These are phyloP conservation scores for Pitta sordida DNA, from an alignment of 2,113 vertebrate genomes.

Conservation along the genomic window DNA sequence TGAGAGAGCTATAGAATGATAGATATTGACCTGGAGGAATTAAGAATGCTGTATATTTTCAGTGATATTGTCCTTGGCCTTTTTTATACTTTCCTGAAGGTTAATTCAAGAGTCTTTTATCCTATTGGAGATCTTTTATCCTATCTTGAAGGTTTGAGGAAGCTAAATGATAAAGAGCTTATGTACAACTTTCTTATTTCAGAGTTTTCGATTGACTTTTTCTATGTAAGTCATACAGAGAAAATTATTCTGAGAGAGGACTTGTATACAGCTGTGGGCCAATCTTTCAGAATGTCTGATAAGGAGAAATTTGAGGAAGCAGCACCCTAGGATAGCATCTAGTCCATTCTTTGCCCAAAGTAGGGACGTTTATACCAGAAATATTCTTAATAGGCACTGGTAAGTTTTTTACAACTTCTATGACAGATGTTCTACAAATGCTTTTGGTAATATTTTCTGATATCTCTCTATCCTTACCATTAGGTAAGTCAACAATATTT, in stretches of 20 bases:
- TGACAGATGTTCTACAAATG: not conserved
- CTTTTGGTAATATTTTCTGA: not conserved
- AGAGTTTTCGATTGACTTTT: not conserved
- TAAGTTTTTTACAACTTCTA: not conserved
- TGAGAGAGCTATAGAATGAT: not conserved
- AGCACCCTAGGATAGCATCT: not conserved
- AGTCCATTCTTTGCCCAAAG: not conserved
- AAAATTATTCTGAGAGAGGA: not conserved
- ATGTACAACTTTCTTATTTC: not conserved
- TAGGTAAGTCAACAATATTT: not conserved
- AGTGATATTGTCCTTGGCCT: not conserved
- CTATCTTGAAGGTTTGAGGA: not conserved
- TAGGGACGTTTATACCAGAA: not conserved
- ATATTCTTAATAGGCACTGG: not conserved
- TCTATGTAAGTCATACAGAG: not conserved
- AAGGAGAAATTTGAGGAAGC: not conserved
- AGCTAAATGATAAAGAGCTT: slow-evolving; percentile 8
- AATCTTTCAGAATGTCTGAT: not conserved
- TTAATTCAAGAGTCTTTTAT: slow-evolving; percentile 9
- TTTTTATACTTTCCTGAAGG: not conserved
- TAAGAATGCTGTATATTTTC: not conserved
- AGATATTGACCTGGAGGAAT: not conserved
- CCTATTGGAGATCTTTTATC: too few species aligned
- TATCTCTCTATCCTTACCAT: not conserved
- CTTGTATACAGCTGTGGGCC: not conserved